Percentiles rank a stretch among this genome's conserved stretches.
Evolutionary conservation across 2,797 vertebrate species (phyloP).

Genomic region (Pteronotus mesoamericanus): DNA sequence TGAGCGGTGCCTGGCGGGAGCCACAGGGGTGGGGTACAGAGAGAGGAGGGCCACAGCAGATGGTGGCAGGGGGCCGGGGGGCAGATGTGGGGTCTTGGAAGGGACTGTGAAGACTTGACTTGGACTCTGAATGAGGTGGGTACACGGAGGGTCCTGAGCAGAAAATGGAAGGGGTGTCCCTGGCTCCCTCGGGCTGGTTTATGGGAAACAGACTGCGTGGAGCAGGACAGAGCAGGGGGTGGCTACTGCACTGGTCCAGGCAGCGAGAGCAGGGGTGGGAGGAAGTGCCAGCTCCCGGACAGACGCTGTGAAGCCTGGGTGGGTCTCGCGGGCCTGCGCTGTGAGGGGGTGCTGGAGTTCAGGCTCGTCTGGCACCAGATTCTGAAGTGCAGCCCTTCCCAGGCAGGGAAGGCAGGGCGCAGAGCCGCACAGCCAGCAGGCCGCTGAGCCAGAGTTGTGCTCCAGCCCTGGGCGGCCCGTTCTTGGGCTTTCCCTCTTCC

Average conservation of each 20-base stretch:
- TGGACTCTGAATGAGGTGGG: neutral
- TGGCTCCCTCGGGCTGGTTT: neutral
- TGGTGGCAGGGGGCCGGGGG: neutral
- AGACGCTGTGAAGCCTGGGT: fast-evolving
- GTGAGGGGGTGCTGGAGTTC: neutral
- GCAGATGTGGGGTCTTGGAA: neutral
- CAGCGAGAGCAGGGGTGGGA: neutral
- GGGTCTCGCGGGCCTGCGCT: neutral
- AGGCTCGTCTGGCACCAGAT: neutral
- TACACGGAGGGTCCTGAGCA: neutral
- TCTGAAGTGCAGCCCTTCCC: neutral
- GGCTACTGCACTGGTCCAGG: neutral
- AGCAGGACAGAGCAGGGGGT: neutral
- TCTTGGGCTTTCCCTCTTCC: neutral
- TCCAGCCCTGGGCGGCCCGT: neutral
- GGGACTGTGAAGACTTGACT: neutral
- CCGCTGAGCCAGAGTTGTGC: neutral
- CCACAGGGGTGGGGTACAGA: neutral
- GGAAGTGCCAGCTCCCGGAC: neutral
- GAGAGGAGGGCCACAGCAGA: neutral
- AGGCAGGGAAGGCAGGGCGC: neutral
- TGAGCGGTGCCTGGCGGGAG: neutral
- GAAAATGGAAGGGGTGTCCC: neutral
- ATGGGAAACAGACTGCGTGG: neutral
- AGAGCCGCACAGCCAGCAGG: neutral